Conservation (phyloP, 2,888 invertebrate genomes). For the Agrotis exclamationis region DNA sequence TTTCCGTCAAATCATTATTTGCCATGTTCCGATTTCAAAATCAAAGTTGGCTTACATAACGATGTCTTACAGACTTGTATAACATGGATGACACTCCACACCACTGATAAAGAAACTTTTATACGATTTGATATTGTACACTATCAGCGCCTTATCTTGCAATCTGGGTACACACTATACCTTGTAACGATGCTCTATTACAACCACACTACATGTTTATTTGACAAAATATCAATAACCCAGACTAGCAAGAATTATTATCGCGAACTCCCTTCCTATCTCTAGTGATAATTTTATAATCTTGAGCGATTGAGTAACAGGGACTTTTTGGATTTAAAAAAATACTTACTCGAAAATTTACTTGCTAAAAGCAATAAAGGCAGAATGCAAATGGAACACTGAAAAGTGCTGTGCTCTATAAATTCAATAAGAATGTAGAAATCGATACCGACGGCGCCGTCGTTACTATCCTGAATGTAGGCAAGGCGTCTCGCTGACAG, state of each 20-base stretch:
- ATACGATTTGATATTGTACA: conserved; percentile 71
- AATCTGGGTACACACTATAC: conserved; percentile 84
- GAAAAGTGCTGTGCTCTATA: conserved; percentile 20
- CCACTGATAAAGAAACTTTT: conserved; percentile 59
- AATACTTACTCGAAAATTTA: conserved; percentile 5
- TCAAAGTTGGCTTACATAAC: conserved; percentile 41
- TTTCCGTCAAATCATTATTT: not conserved
- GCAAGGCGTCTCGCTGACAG: conserved; percentile 48
- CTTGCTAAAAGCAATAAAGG: conserved; percentile 2
- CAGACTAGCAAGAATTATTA: conserved; percentile 47
- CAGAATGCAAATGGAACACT: conserved; percentile 26
- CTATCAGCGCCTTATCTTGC: conserved; percentile 81
- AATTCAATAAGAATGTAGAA: conserved; percentile 56
- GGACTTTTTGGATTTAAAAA: conserved; percentile 16
- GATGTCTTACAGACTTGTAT: conserved; percentile 17
- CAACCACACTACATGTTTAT: conserved; percentile 77
- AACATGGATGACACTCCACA: conserved; percentile 34
- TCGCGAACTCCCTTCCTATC: conserved; percentile 60
- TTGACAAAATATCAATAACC: conserved; percentile 69
- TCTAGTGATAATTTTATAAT: conserved; percentile 61
- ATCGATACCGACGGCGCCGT: conserved; percentile 57
- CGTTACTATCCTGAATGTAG: conserved; percentile 46
- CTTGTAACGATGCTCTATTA: conserved; percentile 83
- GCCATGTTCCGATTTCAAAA: conserved; percentile 40
- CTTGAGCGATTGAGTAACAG: conserved; percentile 37